Conservation (phyloP, 2,888 invertebrate species). For the Heteromurus nitidus region DNA sequence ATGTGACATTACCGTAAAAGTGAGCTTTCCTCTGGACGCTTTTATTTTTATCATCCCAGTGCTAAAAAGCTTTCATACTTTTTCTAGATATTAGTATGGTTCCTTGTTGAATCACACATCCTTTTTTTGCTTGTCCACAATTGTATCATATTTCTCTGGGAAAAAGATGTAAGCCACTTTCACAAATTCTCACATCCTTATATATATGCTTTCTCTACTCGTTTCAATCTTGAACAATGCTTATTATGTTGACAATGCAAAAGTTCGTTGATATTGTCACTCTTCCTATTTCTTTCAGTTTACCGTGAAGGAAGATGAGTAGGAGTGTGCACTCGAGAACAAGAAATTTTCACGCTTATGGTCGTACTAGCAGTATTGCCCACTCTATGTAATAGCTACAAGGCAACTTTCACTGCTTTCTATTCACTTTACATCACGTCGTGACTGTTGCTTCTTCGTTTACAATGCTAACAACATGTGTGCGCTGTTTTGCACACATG, state of each 20-base stretch:
- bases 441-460: slow-evolving; percentile 16
- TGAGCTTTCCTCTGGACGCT: background rate
- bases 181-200: slow-evolving; percentile 53
- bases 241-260: slow-evolving; percentile 24
- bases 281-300: slow-evolving; percentile 1
- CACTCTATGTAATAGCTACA: background rate
- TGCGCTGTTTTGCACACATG: background rate
- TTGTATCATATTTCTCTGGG: background rate
- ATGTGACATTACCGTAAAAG: slow-evolving; percentile 27
- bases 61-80: slow-evolving; percentile 3
- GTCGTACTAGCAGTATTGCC: background rate
- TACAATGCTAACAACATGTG: too few species aligned
- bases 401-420: background rate
- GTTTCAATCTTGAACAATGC: slow-evolving; percentile 27
- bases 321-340: background rate
- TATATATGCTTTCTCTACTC: slow-evolving; percentile 41
- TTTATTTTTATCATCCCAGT: slow-evolving; percentile 14
- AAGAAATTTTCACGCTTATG: background rate
- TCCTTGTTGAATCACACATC: background rate
- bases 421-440: background rate
- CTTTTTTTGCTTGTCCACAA: background rate
- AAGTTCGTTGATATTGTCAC: slow-evolving; percentile 29
- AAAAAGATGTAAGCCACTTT: slow-evolving; percentile 2
- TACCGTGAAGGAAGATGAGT: background rate
- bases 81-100: slow-evolving; percentile 1